Base-by-base conservation (phyloP, 2,113 vertebrate genomes). In the Chiloscyllium plagiosum region DNA sequence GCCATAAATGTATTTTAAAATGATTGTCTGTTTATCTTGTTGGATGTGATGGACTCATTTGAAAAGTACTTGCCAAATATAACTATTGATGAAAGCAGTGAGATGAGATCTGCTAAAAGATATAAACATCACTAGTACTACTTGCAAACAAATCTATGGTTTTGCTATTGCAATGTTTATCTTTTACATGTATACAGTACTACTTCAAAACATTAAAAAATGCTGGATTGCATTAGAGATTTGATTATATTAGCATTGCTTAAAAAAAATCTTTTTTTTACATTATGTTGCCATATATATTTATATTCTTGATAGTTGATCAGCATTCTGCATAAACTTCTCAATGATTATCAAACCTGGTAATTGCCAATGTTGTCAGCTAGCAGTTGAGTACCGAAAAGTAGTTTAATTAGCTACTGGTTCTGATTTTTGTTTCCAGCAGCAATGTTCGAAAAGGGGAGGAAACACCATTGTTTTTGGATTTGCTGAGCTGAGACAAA, bases 1-100 rank as follows among this genome's bases (percentile, higher is more conserved):
- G 98, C 98, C 97, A 98, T 98, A 98, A 98, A 98, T 98, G 98
- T 98, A 97, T 98, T 98, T 98, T 98, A 97, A 97, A 97, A 97
- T 98, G 97, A 98, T 98, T 98, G 97, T 98, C 97, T 97, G 97
- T 98, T 98, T 98, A 98, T 98, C 97, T 97, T 89, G 61, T 89
- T 86, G 66, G 80, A 70, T 86, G 29, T 83, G 61, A 66, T 96
- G 26, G 42, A 96, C 80, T 12, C 47, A 24, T 72, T 95, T 72
- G 69, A 95, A 95, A 72, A 72, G 69, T 70, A 95, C 94, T 65
- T 42, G 42, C 37, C 20, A 66, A 96, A 96, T 68, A 96, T 42
- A 47, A 85, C 47, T 83, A 80, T 86, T 65, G 42, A 66, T 80
- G 26, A 61, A 85, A 96, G 76, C 26, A 68, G 56, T 96, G 52